Evolutionary conservation across 2,113 vertebrate species (phyloP), one percentile per base, ranked within the genome.

Genomic region (Arothron firmamentum): DNA sequence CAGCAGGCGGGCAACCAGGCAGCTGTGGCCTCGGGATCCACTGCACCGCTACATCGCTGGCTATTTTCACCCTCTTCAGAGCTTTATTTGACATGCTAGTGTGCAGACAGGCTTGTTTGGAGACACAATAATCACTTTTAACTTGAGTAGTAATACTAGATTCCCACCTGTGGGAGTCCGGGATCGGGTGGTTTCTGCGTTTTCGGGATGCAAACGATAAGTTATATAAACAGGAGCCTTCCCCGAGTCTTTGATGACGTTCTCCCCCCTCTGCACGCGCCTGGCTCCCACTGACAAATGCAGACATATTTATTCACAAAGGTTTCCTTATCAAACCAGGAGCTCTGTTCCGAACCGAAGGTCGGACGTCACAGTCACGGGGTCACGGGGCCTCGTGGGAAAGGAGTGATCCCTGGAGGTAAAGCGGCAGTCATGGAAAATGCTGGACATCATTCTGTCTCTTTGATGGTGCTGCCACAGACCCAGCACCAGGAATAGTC

Each of bases 81-180:
- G 76, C 83, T 85, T 88, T 85, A 87, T 88, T 88, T 83, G 81
- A 87, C 75, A 76, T 72, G 70, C 55, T 65, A 53, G 65, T 55
- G 78, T 83, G 81, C 59, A 54, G 77, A 86, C 81, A 84, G 76
- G 69, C 65, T 71, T 70, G 77, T 87, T 87, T 83, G 34, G 12
- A 84, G 81, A 82, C 80, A 87, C 77, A 82, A 87, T 87, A 88
- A 88, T 89, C 82, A 83, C 82, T 72, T 80, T 85, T 61, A 71
- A 84, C 70, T 78, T 67, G 49, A 70, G 65, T 15, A 79, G 68
- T 85, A 83, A 85, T 62, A 64, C 61, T 69, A 75, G 77, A 79
- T 67, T 75, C 74, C 62, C 79, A 79, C 77, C 83, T 78, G 79
- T 34, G 54, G 56, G 55, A 68, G 53, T 49, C 16, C n/a, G 38